These are phyloP conservation scores for Ctena decussata DNA, from an alignment of 2,888 invertebrate genomes.

Conservation along the genomic window DNA sequence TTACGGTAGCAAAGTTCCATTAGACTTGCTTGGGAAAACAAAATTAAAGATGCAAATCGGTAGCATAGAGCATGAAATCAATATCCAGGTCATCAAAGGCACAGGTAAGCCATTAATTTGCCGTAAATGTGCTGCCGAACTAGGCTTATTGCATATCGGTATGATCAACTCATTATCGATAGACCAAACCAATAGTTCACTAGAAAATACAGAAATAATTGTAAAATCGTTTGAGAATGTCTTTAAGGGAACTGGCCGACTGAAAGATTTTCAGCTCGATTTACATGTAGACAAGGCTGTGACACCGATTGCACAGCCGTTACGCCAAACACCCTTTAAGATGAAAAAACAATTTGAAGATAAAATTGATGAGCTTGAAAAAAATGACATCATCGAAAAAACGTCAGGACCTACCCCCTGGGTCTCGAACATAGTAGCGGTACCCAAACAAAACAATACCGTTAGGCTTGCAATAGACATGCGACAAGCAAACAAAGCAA, in stretches of 20 bases:
- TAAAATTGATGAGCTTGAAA: not conserved
- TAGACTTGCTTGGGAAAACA: not conserved
- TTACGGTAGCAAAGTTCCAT: not conserved
- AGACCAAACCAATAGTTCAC: not conserved
- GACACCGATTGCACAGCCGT: not conserved
- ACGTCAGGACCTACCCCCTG: not conserved
- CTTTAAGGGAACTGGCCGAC: not conserved
- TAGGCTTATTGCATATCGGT: not conserved
- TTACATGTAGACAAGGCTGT: not conserved
- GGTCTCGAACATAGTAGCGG: not conserved
- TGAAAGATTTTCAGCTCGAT: not conserved
- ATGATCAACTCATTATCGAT: not conserved
- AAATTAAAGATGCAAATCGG: not conserved
- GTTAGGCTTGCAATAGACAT: not conserved
- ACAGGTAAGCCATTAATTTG: not conserved
- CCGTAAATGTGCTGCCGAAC: not conserved
- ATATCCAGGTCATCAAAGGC: not conserved
- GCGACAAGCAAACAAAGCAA: conserved; percentile 35
- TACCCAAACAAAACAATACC: not conserved
- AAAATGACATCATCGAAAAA: conserved; percentile 22
- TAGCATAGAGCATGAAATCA: not conserved
- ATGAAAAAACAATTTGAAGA: conserved; percentile 3
- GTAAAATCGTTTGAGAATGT: conserved; percentile 1
- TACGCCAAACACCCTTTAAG: not conserved
- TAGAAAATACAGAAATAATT: not conserved